Evolutionary conservation across 1,140 invertebrate species (phyloP), one percentile per base, ranked within the genome.

Genomic region (Dolichoris vasculosae): DNA sequence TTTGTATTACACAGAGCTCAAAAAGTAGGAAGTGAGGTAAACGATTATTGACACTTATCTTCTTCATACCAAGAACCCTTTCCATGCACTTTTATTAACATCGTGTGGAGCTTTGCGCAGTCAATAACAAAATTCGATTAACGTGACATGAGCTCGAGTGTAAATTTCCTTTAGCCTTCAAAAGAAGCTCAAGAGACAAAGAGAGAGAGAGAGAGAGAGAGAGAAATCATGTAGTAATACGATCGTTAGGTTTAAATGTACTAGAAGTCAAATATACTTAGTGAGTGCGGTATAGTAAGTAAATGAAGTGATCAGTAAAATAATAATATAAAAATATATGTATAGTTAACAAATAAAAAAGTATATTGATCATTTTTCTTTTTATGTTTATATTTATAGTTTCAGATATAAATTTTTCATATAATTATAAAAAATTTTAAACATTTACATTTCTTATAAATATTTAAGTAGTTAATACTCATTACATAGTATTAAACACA

Each of bases 31-130:
- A 79, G 76, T 32, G 63, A 84, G 79, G 83, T 79, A 84, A 84
- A 84, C 76, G 83, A 79, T 84, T 84, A 84, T 84, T 55, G 83
- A 84, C 83, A 79, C 79, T 84, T 46, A 84, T 84, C 83, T 76
- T 84, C 75, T 76, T 82, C 35, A 26, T 63, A 23, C 17, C 76
- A 26, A 43, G n/a, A 78, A 84, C 75, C 83, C 83, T 84, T 84
- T 79, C 46, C 35, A 15, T 63, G 32, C 23, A 48, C 83, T 82
- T 38, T 30, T 78, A 75, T 83, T 64, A 83, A 83, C 43, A 40
- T 51, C 43, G 55, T 59, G 38, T 67, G 26, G n/a, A 9, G 17
- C 81, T 69, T 55, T 59, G 38, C 48, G 30, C 48, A 82, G 81
- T 82, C 81, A 55, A 59, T 75, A 59, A 59, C 59, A n/a, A 84